These are phyloP conservation scores for Phaenicophaeus curvirostris DNA, from an alignment of 2,797 vertebrate genomes.

Conservation along the genomic window DNA sequence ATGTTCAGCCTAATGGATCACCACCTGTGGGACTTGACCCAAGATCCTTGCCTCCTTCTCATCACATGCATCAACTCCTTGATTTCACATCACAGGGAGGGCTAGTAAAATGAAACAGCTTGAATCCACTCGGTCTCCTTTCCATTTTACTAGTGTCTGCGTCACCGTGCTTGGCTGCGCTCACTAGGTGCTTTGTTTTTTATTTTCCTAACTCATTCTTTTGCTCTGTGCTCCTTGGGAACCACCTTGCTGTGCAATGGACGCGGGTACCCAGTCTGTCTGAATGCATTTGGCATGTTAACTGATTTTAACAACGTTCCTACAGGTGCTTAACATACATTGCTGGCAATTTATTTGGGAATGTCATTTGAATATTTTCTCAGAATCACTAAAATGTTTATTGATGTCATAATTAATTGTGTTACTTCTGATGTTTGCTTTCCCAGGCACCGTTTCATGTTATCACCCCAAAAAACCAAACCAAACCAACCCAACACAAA, in stretches of 20 bases:
- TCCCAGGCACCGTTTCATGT: neutral
- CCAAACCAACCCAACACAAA: neutral
- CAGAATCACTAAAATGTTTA: constrained; percentile 12
- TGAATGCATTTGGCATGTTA: neutral
- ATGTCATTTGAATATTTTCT: constrained; percentile 48
- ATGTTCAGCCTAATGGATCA: no score
- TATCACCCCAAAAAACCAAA: neutral
- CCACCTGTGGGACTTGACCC: neutral
- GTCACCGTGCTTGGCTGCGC: neutral
- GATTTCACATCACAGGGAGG: neutral
- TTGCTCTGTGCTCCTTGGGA: neutral
- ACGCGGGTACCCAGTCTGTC: neutral
- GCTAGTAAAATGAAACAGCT: neutral
- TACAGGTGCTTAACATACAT: constrained; percentile 1
- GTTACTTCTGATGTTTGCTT: constrained; percentile 24
- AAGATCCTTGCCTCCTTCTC: neutral
- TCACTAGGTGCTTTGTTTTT: neutral
- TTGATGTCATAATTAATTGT: constrained; percentile 43
- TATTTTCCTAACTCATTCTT: neutral
- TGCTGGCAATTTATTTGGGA: constrained; percentile 6
- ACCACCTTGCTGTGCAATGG: neutral
- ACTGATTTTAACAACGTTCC: neutral
- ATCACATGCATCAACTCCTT: neutral
- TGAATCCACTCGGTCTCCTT: neutral
- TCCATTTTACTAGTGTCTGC: neutral